phyloP scores from a whole-genome alignment of 2,888 invertebrate genomes.

The Plebejus anna region DNA sequence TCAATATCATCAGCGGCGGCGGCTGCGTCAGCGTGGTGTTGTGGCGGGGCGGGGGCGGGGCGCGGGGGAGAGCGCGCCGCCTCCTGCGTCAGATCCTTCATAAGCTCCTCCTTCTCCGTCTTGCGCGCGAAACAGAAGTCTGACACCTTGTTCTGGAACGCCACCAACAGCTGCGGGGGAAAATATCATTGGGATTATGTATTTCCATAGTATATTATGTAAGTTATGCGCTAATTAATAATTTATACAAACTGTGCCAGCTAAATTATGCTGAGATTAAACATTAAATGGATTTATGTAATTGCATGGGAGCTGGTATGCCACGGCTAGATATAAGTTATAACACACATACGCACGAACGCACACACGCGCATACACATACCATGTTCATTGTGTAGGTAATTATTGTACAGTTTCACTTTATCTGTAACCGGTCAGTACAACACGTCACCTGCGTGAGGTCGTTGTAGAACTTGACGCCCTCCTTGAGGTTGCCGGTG shows the following conservation, averaged over 20 bases:
- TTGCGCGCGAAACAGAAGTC: constrained; percentile 99
- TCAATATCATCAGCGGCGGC: constrained; percentile 35
- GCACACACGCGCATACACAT: too few relatives aligned
- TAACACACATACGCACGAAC: too few relatives aligned
- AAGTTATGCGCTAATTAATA: background rate
- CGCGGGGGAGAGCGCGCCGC: constrained; percentile 83
- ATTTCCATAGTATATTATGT: background rate
- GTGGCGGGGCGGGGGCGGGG: constrained; percentile 59
- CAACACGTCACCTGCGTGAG: constrained; percentile 84
- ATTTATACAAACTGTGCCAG: background rate
- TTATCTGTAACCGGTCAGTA: background rate
- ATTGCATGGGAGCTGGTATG: too few relatives aligned
- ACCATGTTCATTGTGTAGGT: too few relatives aligned
- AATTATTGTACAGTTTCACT: background rate
- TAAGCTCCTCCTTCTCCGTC: constrained; percentile 98
- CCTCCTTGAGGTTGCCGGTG: constrained; percentile 94
- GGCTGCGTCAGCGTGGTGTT: constrained; percentile 42
- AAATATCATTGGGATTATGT: constrained; percentile 17
- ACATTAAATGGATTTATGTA: too few relatives aligned
- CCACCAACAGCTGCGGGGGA: constrained; percentile 86
- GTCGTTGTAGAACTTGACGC: constrained; percentile 97
- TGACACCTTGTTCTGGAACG: constrained; percentile 97
- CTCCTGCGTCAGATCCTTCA: constrained; percentile 94
- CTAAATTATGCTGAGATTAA: background rate
- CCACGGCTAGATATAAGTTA: too few relatives aligned